phyloP scores from a whole-genome alignment of 1,140 invertebrate species.

The Leptinotarsa texana region DNA sequence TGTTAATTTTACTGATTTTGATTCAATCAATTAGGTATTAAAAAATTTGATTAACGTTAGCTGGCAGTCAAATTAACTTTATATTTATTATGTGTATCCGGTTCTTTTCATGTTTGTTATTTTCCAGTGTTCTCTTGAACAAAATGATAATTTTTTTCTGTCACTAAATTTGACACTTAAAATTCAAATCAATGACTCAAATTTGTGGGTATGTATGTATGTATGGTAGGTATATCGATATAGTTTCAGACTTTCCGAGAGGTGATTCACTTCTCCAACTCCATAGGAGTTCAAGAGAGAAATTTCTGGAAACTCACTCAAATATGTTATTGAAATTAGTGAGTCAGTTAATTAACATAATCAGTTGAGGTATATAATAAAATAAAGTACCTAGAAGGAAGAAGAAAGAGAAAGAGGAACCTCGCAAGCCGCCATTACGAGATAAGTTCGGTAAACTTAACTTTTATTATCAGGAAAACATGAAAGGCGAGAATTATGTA shows the following conservation, averaged over 20 bases:
- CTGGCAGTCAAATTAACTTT: not conserved
- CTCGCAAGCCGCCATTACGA: not conserved
- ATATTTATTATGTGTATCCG: no score
- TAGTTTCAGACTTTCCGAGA: no score
- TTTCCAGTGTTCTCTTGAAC: not conserved
- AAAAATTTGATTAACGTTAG: not conserved
- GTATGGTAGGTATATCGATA: no score
- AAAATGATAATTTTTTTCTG: not conserved
- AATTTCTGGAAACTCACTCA: not conserved
- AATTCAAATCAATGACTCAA: no score
- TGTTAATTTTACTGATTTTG: constrained; percentile 5
- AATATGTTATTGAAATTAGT: not conserved
- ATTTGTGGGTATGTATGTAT: no score
- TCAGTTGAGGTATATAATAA: not conserved
- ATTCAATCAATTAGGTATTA: not conserved
- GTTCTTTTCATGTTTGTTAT: not conserved
- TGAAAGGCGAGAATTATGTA: not conserved
- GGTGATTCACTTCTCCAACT: not conserved
- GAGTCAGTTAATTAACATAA: no score
- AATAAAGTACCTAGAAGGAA: not conserved
- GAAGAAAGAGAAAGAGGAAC: no score
- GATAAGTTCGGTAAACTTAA: constrained; percentile 6
- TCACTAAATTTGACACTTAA: not conserved
- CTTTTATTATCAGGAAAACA: constrained; percentile 1
- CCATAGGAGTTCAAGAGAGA: not conserved